Evolutionary conservation across 2,113 vertebrate genomes (phyloP).

Genomic region (Pseudorectes ferrugineus): DNA sequence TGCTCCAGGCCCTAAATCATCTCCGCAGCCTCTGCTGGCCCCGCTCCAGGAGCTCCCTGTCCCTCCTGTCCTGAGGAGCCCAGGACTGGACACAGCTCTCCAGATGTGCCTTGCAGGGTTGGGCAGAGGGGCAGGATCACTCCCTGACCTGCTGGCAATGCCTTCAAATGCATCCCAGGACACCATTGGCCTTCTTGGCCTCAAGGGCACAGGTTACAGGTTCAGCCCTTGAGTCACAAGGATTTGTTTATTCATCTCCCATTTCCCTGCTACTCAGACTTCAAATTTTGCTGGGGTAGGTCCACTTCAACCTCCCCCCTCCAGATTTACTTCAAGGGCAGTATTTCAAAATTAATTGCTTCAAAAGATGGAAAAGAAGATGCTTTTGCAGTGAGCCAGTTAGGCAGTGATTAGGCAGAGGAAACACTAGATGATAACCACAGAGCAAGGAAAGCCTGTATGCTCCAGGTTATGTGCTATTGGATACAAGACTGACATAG

Average conservation of each 20-base stretch:
- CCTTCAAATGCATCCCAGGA: not conserved
- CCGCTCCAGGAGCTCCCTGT: fast-evolving
- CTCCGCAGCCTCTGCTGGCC: fast-evolving
- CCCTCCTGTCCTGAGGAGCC: not conserved
- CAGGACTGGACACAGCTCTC: fast-evolving
- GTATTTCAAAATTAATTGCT: not conserved
- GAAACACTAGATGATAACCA: not conserved
- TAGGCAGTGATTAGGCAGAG: not conserved
- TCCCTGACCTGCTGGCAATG: not conserved
- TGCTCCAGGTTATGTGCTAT: not conserved
- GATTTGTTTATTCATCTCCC: not conserved
- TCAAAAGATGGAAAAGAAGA: not conserved
- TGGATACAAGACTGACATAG: not conserved
- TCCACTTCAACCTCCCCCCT: not conserved
- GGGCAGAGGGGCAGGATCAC: not conserved
- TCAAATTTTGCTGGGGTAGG: not conserved
- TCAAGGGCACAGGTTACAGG: not conserved
- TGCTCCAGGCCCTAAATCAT: not conserved
- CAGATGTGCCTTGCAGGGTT: not conserved
- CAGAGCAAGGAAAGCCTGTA: not conserved
- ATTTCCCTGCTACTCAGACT: not conserved
- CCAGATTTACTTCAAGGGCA: not conserved
- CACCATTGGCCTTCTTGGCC: fast-evolving
- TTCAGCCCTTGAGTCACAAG: not conserved
- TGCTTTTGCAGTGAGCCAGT: not conserved